A percentile compares a stretch with the other conserved stretches of the same genome.
Conservation (phyloP, 2,113 vertebrate genomes). For the Peromyscus leucopus region DNA sequence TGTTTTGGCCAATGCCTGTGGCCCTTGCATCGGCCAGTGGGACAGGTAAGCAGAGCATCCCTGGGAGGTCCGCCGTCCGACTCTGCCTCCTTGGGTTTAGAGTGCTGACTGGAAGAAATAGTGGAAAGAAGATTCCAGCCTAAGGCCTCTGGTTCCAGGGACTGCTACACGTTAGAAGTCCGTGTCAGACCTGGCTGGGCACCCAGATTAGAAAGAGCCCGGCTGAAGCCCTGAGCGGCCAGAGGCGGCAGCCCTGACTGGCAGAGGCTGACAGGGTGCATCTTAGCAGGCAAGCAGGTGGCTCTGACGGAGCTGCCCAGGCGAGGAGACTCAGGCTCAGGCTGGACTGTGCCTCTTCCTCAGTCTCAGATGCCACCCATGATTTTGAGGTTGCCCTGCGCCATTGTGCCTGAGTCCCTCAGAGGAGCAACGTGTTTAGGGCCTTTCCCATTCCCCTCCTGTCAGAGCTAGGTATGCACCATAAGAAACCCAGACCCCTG, state of each 20-base stretch:
- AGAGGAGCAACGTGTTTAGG: background rate
- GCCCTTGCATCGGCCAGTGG: constrained; percentile 99
- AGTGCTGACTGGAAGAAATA: background rate
- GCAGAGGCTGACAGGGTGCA: background rate
- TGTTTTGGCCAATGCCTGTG: constrained; percentile 98
- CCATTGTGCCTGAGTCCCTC: background rate
- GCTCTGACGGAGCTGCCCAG: background rate
- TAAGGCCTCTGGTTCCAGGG: background rate
- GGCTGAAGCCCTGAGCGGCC: accelerated
- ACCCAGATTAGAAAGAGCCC: background rate
- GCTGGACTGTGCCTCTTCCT: background rate
- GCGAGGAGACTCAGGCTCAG: background rate
- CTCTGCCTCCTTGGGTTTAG: background rate
- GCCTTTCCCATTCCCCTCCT: background rate
- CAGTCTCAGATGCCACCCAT: background rate
- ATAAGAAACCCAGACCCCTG: background rate
- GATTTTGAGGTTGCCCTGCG: background rate
- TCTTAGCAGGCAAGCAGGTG: background rate
- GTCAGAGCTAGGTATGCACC: background rate
- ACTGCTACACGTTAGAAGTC: background rate
- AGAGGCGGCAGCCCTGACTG: background rate
- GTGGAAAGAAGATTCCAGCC: background rate
- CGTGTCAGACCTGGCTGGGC: background rate
- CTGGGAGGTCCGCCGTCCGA: accelerated
- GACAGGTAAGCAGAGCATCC: constrained; percentile 91